Conservation (phyloP, 2,797 vertebrate genomes). For the Enteromius unitaeniatus region DNA sequence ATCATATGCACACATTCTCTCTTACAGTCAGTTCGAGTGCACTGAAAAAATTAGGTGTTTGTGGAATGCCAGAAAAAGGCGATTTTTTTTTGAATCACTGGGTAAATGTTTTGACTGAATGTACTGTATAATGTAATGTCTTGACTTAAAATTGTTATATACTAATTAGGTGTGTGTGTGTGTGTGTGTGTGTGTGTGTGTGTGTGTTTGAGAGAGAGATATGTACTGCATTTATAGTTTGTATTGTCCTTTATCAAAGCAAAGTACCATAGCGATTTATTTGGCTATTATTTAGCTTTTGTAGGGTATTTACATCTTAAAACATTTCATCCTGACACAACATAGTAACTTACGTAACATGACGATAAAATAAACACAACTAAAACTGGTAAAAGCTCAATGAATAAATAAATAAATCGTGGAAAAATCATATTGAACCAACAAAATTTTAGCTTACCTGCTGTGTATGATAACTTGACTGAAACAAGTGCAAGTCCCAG, state of each 20-base stretch:
- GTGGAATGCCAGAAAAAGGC: neutral
- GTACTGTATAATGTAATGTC: neutral
- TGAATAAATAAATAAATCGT: neutral
- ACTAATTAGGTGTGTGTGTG: neutral
- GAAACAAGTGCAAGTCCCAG: neutral
- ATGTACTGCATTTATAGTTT: neutral
- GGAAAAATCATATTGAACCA: neutral
- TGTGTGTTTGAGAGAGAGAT: too few relatives aligned
- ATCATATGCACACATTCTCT: slow-evolving; percentile 27
- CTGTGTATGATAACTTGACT: neutral
- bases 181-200: neutral
- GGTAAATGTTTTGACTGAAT: neutral
- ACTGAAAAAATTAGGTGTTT: neutral
- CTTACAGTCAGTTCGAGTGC: neutral
- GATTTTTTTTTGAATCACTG: neutral
- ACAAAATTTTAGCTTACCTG: neutral
- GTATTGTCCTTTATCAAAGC: neutral
- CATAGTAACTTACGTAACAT: neutral
- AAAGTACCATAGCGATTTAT: neutral
- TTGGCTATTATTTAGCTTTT: neutral
- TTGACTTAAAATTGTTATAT: neutral
- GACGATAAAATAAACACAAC: neutral
- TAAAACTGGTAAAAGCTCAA: neutral
- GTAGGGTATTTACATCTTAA: neutral
- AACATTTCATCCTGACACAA: neutral